Base-by-base conservation (phyloP, 1,140 invertebrate genomes). In the Drosophila parabipectinata region DNA sequence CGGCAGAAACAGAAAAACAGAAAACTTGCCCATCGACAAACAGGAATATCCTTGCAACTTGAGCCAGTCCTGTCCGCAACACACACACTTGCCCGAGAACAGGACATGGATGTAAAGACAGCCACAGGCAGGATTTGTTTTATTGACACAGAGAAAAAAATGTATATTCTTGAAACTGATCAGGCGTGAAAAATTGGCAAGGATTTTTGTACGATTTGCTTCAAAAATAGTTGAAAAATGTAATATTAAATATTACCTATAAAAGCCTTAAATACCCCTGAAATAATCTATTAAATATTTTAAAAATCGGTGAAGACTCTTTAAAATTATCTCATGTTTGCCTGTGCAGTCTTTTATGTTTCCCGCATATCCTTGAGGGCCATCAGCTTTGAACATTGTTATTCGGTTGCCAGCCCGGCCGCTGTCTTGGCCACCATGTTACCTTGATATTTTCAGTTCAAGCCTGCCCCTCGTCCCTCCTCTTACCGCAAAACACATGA, bases 41-140 rank as follows among this genome's bases (percentile, higher is more conserved):
- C 77, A 81, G 62, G 85, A 87, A 79, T 87, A 82, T 87, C 64
- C 82, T 76, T 78, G 78, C 74, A 87, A 85, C 82, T 85, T 82
- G 85, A 85, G 82, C 83, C 71, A 72, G 78, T 26, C 51, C 82
- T 88, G 82, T 87, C 82, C 82, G 59, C 82, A 82, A 87, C 82
- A 88, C 83, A 80, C 44, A 51, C 32, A 52, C 44, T 45, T 32
- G 45, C 26, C 26, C 58, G 55, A 14, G 58, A 15, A 48, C 50
- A 62, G 39, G 48, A 69, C 52, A 37, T 68, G 75, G 66, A 68
- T 69, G 71, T 63, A 62, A 50, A 58, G 44, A 47, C 44, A 47
- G 18, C 44, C 44, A 10, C 18, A 21, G 44, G 44, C 15, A 21
- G 9, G 44, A 21, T 21, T 24, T 47, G 18, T 47, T 10, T 6